phyloP scores from a whole-genome alignment of 30 jellyfish, hydroid and myxozoan species.

The Chironex yamaguchii region DNA sequence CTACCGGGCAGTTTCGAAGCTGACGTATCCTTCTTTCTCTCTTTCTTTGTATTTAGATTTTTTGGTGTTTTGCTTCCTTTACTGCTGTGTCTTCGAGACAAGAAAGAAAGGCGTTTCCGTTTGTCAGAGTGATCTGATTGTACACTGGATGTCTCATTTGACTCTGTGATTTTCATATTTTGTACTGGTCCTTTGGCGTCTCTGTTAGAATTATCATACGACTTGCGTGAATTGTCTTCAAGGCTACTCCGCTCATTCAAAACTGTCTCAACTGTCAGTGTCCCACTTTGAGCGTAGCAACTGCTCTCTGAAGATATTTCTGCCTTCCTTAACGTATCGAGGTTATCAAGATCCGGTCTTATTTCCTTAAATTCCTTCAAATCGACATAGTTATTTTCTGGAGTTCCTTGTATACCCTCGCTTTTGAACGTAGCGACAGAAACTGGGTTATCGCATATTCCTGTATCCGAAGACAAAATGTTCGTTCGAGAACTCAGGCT shows the following conservation, averaged over 20 bases:
- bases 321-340: background rate
- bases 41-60: background rate
- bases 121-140: background rate
- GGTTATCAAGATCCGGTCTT: background rate
- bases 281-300: background rate
- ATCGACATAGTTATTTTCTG: too few species aligned
- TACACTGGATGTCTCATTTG: background rate
- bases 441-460: background rate
- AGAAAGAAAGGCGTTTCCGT: background rate
- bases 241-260: background rate
- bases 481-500: background rate
- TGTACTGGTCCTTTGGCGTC: background rate
- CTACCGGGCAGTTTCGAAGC: background rate
- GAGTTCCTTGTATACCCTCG: too few species aligned
- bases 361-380: background rate
- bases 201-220: background rate
- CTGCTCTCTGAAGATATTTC: background rate
- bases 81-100: background rate
- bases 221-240: background rate
- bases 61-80: too few species aligned
- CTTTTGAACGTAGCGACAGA: too few species aligned
- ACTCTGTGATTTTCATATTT: background rate
- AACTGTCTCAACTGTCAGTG: background rate
- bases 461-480: background rate
- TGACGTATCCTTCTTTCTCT: conserved; percentile 8